These are phyloP conservation scores for Aleiodes testaceus DNA, from an alignment of 2,888 invertebrate genomes.

Conservation along the genomic window DNA sequence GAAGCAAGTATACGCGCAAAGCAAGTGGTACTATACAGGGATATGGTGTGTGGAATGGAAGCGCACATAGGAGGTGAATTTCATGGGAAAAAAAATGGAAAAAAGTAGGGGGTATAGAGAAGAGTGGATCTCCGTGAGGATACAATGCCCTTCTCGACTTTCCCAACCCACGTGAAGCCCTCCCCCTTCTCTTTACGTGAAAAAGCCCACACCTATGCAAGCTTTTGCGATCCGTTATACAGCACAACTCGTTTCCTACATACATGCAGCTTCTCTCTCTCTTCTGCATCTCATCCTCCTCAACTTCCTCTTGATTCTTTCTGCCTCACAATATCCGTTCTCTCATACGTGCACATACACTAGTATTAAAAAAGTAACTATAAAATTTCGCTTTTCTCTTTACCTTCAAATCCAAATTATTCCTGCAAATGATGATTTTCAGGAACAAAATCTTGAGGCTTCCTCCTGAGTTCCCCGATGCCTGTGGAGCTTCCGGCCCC, in stretches of 20 bases:
- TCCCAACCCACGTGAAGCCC: constrained; percentile 39
- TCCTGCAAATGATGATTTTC: constrained; percentile 63
- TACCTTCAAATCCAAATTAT: constrained; percentile 65
- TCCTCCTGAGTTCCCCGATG: constrained; percentile 54
- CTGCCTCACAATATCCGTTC: constrained; percentile 40
- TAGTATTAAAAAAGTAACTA: constrained; percentile 47
- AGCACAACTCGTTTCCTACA: constrained; percentile 65
- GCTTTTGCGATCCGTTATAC: constrained; percentile 58
- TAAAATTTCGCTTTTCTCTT: constrained; percentile 41
- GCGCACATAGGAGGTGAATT: constrained; percentile 42
- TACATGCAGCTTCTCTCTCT: constrained; percentile 52
- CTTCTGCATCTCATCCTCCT: constrained; percentile 52
- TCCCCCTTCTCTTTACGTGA: neutral
- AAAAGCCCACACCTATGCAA: constrained; percentile 30
- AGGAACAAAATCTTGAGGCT: constrained; percentile 60
- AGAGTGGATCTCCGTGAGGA: constrained; percentile 38
- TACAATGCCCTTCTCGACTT: constrained; percentile 37
- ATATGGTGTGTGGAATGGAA: constrained; percentile 36
- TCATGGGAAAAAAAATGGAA: constrained; percentile 41
- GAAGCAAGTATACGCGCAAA: constrained; percentile 28
- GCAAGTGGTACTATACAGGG: constrained; percentile 32
- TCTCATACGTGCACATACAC: constrained; percentile 17
- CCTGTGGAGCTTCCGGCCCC: constrained; percentile 63
- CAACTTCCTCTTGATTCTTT: constrained; percentile 43
- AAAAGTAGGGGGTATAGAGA: constrained; percentile 15